Evolutionary conservation across 2,797 vertebrate genomes (phyloP), one percentile per base, ranked within the genome.

Genomic region (Alectoris magna): DNA sequence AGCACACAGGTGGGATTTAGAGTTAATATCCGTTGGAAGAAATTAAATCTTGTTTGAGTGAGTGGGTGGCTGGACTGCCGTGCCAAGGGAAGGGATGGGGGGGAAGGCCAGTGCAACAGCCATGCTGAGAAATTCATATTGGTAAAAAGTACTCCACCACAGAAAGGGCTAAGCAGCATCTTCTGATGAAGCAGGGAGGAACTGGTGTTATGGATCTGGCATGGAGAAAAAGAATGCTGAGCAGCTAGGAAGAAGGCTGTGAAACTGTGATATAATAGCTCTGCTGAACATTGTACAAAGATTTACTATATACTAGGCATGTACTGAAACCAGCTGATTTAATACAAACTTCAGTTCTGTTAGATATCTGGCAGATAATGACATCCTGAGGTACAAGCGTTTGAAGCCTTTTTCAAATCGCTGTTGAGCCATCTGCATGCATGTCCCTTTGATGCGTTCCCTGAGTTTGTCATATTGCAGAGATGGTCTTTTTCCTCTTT

Each of bases 41-140:
- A 96, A 95, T 84, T 53, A 95, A 94, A 90, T 84, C 72, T 88
- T 67, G 39, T 85, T 60, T 89, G 91, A 85, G 39, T 9, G 73
- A 89, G 39, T 1, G 1, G 44, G n/a, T 15, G 87, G 70, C 34
- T 60, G 46, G 18, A 87, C 27, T 10, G 3, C 67, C 38, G 72
- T 67, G 46, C 22, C 24, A 76, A 53, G 14, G 21, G 78, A 22
- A n/a, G 62, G 34, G n/a, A n/a, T 43, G 31, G 56, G 68, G 69
- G 43, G 84, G 22, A 0, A 5, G 39, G 21, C 78, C 38, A 46
- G 39, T 68, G 26, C 69, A 80, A 63, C 59, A 58, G 38, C 17
- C 55, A 55, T 26, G 73, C 68, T 77, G 74, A 71, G 75, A 91
- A 96, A 96, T 91, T 85, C 84, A 64, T 53, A 13, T 67, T 89